Evolutionary conservation across 2,797 vertebrate species (phyloP).

Genomic region (Miopithecus talapoin): DNA sequence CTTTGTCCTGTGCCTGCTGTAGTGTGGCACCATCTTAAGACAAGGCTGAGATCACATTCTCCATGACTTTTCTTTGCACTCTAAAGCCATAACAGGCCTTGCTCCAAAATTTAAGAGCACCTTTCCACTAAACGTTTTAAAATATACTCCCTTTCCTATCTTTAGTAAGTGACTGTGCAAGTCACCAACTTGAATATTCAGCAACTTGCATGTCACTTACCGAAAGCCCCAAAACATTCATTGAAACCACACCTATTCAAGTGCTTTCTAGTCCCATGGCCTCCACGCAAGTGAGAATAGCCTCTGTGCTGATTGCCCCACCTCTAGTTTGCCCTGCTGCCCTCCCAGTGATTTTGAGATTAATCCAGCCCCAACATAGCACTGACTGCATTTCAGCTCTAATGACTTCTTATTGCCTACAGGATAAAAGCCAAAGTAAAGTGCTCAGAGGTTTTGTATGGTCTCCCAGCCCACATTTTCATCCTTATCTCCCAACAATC

Average conservation of each 20-base stretch:
- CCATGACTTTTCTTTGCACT: not conserved
- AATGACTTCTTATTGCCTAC: not conserved
- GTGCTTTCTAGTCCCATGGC: not conserved
- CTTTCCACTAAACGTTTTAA: not conserved
- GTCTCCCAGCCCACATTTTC: not conserved
- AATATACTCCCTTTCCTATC: not conserved
- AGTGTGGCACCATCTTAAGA: not conserved
- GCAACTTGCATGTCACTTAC: not conserved
- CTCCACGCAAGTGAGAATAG: not conserved
- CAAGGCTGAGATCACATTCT: not conserved
- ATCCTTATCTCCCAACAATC: not conserved
- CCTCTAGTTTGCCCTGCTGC: not conserved
- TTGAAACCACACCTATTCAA: fast-evolving
- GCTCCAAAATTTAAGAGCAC: not conserved
- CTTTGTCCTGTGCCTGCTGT: not conserved
- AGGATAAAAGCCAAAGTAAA: not conserved
- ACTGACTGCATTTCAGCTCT: not conserved
- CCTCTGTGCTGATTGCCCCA: not conserved
- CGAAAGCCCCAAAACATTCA: not conserved
- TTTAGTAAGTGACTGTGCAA: not conserved
- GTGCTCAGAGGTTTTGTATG: not conserved
- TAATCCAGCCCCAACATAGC: not conserved
- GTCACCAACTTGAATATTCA: not conserved
- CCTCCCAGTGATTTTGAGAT: not conserved
- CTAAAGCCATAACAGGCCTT: not conserved